phyloP scores from a whole-genome alignment of 2,797 vertebrate genomes.

The Leontocebus nigricollis region DNA sequence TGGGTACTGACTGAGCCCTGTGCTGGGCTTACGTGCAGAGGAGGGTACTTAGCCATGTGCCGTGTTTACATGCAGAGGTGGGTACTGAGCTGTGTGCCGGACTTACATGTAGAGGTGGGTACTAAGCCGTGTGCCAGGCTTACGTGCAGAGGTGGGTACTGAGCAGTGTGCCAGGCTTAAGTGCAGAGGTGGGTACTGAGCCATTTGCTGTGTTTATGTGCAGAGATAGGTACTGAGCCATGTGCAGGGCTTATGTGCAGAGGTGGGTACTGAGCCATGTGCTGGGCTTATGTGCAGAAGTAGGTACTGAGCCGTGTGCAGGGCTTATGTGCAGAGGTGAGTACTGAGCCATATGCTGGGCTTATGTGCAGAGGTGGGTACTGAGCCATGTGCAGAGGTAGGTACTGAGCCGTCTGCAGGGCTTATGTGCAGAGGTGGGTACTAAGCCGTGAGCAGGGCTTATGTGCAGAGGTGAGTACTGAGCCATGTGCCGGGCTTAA shows the following conservation, averaged over 20 bases:
- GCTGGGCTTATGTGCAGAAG: no score
- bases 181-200: background rate
- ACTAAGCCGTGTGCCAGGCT: rapidly evolving
- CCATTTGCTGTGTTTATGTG: rapidly evolving
- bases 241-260: rapidly evolving
- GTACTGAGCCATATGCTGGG: no score
- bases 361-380: no score
- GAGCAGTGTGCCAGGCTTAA: constrained; percentile 61
- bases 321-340: no score
- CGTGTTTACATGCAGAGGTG: rapidly evolving
- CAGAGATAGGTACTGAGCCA: no score
- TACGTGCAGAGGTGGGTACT: background rate
- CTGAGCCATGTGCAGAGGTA: no score
- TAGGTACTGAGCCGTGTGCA: rapidly evolving
- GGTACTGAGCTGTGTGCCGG: rapidly evolving
- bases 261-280: no score
- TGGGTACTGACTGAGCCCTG: no score
- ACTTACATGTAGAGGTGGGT: rapidly evolving
- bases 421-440: no score
- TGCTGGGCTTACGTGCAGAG: rapidly evolving
- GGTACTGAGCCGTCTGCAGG: rapidly evolving
- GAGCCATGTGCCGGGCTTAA: constrained; percentile 45
- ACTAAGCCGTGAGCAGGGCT: no score
- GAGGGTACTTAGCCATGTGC: no score
- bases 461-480: constrained; percentile 62